Evolutionary conservation across 2,888 invertebrate genomes (phyloP).

Genomic region (Mermis nigrescens): DNA sequence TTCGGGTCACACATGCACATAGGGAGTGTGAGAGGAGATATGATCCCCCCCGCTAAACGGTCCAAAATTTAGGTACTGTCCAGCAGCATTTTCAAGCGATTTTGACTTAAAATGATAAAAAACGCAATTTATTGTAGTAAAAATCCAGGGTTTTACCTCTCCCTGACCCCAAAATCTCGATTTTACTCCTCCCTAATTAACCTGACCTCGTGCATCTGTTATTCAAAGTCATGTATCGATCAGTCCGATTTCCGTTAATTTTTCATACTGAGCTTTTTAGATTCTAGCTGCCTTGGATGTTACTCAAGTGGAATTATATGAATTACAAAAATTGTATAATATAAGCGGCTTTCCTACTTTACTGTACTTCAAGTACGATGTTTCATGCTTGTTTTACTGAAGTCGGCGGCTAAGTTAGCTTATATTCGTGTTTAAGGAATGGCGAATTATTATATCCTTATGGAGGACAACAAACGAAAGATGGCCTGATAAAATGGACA

Average conservation of each 20-base stretch:
- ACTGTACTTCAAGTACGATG: conserved; percentile 53
- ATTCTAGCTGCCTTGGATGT: conserved; percentile 67
- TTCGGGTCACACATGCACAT: too few species aligned
- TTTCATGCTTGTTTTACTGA: not conserved
- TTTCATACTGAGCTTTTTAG: conserved; percentile 2
- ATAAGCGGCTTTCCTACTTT: conserved; percentile 74
- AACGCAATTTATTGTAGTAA: too few species aligned
- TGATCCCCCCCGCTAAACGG: too few species aligned
- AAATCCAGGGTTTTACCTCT: too few species aligned
- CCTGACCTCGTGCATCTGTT: too few species aligned
- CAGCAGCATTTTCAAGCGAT: too few species aligned
- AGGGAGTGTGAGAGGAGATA: too few species aligned
- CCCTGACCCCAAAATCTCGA: too few species aligned
- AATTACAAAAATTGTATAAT: conserved; percentile 53
- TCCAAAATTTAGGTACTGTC: too few species aligned
- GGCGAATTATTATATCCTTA: conserved; percentile 54
- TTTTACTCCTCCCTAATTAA: too few species aligned
- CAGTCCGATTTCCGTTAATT: conserved; percentile 38
- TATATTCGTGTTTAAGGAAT: conserved; percentile 44
- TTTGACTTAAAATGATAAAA: too few species aligned
- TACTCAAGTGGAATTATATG: conserved; percentile 58
- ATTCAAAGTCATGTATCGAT: too few species aligned
- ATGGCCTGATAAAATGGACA: conserved; percentile 57
- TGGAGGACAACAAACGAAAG: conserved; percentile 55
- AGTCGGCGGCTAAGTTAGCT: not conserved